These are phyloP conservation scores for Poecilia latipinna DNA, from an alignment of 2,113 vertebrate genomes.

Conservation along the genomic window DNA sequence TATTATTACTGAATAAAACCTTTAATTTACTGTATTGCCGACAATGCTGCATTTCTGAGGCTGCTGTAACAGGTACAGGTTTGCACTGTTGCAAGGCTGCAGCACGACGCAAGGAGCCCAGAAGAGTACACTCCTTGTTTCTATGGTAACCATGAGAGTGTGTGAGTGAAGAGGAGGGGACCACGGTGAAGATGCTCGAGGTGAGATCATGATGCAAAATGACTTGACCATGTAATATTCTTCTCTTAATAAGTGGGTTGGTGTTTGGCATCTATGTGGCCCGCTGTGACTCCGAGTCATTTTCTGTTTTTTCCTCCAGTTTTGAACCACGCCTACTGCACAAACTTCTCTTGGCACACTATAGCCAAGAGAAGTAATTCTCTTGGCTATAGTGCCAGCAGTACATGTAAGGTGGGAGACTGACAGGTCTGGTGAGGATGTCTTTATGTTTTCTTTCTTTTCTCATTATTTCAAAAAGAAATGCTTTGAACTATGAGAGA, in stretches of 20 bases:
- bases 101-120: constrained; percentile 60
- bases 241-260: constrained; percentile 12
- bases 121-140: constrained; percentile 70
- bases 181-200: constrained; percentile 52
- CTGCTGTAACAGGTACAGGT: constrained; percentile 37
- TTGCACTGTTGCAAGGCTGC: constrained; percentile 59
- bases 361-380: constrained; percentile 1
- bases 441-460: constrained; percentile 32
- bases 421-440: constrained; percentile 51
- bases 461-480: constrained; percentile 65
- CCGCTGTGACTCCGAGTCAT: background rate
- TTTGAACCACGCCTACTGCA: constrained; percentile 2
- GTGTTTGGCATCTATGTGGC: constrained; percentile 9
- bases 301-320: background rate
- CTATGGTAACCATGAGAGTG: constrained; percentile 67
- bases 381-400: constrained; percentile 30
- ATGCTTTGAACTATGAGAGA: constrained; percentile 64
- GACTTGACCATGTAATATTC: constrained; percentile 50
- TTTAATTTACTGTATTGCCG: constrained; percentile 23
- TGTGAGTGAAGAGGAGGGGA: constrained; percentile 40
- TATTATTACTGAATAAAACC: constrained; percentile 8
- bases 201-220: constrained; percentile 61
- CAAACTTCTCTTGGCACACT: background rate
- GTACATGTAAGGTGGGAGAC: constrained; percentile 47
- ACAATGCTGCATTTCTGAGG: constrained; percentile 49